A percentile compares a stretch with the other conserved stretches of the same genome.
Conservation (phyloP, 64 coral and sea anemone genomes). For the Platygyra sinensis region DNA sequence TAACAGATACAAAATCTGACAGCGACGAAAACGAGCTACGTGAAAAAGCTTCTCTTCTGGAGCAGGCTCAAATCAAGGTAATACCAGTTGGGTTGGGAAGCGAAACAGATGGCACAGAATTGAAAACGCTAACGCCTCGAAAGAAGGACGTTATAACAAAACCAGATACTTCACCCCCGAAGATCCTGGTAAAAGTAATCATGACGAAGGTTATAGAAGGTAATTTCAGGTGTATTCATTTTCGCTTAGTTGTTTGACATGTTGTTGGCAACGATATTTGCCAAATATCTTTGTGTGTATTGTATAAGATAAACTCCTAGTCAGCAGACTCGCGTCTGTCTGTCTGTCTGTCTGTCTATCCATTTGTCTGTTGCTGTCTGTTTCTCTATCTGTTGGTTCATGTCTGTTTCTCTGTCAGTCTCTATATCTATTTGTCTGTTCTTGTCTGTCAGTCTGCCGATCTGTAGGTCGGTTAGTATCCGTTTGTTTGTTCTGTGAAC, state of each 20-base stretch:
- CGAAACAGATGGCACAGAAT: constrained; percentile 49
- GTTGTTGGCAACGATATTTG: background rate
- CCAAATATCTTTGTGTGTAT: background rate
- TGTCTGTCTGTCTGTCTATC: background rate
- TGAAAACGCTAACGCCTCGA: constrained; percentile 57
- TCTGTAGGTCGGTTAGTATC: background rate
- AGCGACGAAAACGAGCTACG: constrained; percentile 32
- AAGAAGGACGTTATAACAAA: constrained; percentile 62
- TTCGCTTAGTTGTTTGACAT: background rate
- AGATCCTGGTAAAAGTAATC: constrained; percentile 36
- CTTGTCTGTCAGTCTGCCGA: background rate
- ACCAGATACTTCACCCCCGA: background rate
- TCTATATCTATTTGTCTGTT: background rate
- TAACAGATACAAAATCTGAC: constrained; percentile 72
- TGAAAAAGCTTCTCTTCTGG: constrained; percentile 43
- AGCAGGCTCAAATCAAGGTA: constrained; percentile 65
- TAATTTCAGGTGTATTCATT: background rate
- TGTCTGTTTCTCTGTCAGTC: background rate
- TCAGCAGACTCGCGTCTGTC: background rate
- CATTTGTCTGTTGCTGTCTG: background rate
- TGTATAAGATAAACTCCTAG: background rate
- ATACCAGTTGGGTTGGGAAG: constrained; percentile 75
- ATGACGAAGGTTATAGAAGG: constrained; percentile 77
- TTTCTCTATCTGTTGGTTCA: background rate
- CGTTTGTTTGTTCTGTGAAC: background rate